These are phyloP conservation scores for Aplysina aerophoba DNA, from an alignment of 37 sponge, comb jelly and placozoan species.

Conservation along the genomic window DNA sequence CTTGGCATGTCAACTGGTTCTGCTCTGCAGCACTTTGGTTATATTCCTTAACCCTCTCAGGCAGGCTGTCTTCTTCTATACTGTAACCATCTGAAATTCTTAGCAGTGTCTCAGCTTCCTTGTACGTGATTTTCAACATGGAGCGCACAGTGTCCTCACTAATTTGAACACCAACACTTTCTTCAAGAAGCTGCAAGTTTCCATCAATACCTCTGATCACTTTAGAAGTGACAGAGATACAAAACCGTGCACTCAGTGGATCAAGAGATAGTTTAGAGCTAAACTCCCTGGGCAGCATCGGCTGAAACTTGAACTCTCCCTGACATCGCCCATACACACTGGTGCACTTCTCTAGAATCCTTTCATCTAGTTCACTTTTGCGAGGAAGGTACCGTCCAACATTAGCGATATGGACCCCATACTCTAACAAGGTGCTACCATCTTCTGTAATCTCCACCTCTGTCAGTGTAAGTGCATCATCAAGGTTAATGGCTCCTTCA, in stretches of 20 bases:
- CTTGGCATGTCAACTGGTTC: background rate
- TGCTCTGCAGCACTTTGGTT: background rate
- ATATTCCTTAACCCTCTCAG: background rate
- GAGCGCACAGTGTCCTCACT: slow-evolving; percentile 45
- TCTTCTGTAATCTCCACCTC: background rate
- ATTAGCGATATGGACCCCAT: slow-evolving; percentile 64
- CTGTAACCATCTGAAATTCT: background rate
- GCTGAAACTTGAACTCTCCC: slow-evolving; percentile 18
- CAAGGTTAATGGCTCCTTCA: slow-evolving; percentile 34
- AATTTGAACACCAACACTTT: background rate
- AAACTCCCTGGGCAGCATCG: slow-evolving; percentile 38
- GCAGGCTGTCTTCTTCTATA: background rate
- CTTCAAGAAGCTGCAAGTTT: background rate
- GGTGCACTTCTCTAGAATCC: slow-evolving; percentile 18
- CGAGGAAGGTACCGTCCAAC: slow-evolving; percentile 9
- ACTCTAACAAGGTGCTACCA: background rate
- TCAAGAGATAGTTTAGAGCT: slow-evolving; percentile 35
- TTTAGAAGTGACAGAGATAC: background rate
- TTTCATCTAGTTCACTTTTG: slow-evolving; percentile 21
- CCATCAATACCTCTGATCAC: background rate
- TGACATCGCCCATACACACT: slow-evolving; percentile 44
- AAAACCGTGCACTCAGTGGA: background rate
- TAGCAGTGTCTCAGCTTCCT: slow-evolving; percentile 49
- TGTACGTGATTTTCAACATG: slow-evolving; percentile 44
- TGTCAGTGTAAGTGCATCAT: slow-evolving; percentile 54